Percentiles rank a stretch among this genome's conserved stretches.
phyloP scores from a whole-genome alignment of 2,113 vertebrate species.

The Petaurus breviceps region DNA sequence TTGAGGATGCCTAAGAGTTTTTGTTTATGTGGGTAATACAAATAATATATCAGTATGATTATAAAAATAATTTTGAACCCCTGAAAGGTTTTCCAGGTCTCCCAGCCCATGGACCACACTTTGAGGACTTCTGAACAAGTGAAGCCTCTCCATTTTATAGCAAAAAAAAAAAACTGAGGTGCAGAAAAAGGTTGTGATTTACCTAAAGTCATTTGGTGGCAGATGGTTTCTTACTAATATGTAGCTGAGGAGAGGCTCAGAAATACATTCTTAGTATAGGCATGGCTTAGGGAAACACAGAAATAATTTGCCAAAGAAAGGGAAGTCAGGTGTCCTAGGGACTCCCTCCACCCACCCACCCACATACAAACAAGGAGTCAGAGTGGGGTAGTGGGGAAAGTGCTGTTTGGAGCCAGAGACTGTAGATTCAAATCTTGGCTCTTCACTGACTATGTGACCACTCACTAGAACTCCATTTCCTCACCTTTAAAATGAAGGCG shows the following conservation, averaged over 20 bases:
- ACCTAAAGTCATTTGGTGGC: not conserved
- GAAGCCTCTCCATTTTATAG: not conserved
- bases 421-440: not conserved
- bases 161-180: not conserved
- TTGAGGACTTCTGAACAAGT: not conserved
- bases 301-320: not conserved
- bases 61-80: not conserved
- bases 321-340: not conserved
- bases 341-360: not conserved
- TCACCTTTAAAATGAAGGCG: not conserved
- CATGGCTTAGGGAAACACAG: not conserved
- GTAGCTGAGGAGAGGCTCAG: not conserved
- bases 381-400: not conserved
- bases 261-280: not conserved
- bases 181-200: not conserved
- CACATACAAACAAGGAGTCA: not conserved
- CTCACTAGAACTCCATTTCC: not conserved
- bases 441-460: not conserved
- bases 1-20: not conserved
- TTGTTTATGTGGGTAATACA: not conserved
- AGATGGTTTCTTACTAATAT: not conserved
- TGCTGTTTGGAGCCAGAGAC: not conserved
- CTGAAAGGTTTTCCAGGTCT: not conserved
- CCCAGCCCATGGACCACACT: not conserved
- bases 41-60: not conserved